Evolutionary conservation across 2,113 vertebrate species (phyloP), one percentile per base, ranked within the genome.

Genomic region (Scortum barcoo): DNA sequence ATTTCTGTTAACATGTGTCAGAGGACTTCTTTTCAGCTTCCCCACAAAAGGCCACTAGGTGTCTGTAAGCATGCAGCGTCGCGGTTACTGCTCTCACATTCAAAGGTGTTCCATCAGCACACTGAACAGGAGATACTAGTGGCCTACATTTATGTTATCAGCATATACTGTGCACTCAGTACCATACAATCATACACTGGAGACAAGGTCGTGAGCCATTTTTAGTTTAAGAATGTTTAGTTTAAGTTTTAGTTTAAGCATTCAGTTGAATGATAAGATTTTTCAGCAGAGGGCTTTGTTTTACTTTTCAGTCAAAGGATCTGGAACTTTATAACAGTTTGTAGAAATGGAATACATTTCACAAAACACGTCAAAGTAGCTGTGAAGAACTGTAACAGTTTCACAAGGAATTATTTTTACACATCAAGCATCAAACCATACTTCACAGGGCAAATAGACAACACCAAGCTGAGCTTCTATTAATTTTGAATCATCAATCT

Each of bases 401-500:
- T 56, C 61, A 60, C 19, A 61, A 10, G 44, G 38, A 76, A 69
- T 58, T 66, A 72, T 72, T 67, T 81, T 46, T 56, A 67, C 24
- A 74, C 38, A 68, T 48, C 40, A 65, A 56, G 48, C 36, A 50
- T 48, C 33, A 70, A 53, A 54, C 38, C 11, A 7, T 40, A 81
- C 66, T 75, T 63, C 33, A 70, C 57, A 63, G 50, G 38, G 9
- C 56, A 75, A 76, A 72, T 38, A 67, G 54, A 61, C 13, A 65
- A 53, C 63, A 60, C 26, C 10, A 7, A 50, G 73, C 61, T 36
- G 16, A 65, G 70, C 24, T 14, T 50, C 30, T 20, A 20, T 57
- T 58, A 36, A 74, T 82, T 22, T 63, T 50, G 26, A 71, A 38
- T 70, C 1, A 3, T 53, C 60, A 33, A 28, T 51, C 68, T 65